Base-by-base conservation (phyloP, 2,888 invertebrate species). In the Oasisia sp. region DNA sequence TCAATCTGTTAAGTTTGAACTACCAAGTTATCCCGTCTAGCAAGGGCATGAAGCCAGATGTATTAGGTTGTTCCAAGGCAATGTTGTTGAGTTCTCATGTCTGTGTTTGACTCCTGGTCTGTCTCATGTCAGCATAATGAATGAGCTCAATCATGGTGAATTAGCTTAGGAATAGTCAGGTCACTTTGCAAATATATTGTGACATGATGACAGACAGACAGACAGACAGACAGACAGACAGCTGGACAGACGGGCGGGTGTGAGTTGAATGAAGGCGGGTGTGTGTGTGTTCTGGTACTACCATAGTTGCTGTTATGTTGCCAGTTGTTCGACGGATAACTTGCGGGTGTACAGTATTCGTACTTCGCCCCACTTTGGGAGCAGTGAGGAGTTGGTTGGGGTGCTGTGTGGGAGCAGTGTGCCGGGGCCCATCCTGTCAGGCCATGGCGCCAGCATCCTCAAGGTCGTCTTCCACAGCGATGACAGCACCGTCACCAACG, bases 361-460 rank as follows among this genome's bases (percentile, higher is more conserved):
- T 91, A 45, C 90, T 32, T 89, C 91, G 27, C 38, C 56, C 89
- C 89, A 58, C 19, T 58, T 56, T 27, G 92, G 45, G 45, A 58
- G 32, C 14, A 91, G 58, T 4, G 94, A 94, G 90, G 94, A 94
- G 95, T 97, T 98, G 95, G 97, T 99, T 94, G 99, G 98, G 91
- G 97, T 98, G 94, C 99, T 99, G 97, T 99, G 99, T 97, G 98
- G 98, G 93, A 97, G 97, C 95, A 98, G 98, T 93, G 98, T 98
- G 92, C 99, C 99, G 19, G 99, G 99, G 91, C 99, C 99, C 91
- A 98, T 99, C 95, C 98, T 99, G 96, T 99, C 99, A 92, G 98
- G 98, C 32, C 98, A 98, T 89, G 98, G 98, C 38, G 98, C 99
- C 90, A 97, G 98, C 93, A 98, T 98, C 89, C 97, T 99, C 94